Base-by-base conservation (phyloP, 2,113 vertebrate species). In the Sylvia atricapilla region DNA sequence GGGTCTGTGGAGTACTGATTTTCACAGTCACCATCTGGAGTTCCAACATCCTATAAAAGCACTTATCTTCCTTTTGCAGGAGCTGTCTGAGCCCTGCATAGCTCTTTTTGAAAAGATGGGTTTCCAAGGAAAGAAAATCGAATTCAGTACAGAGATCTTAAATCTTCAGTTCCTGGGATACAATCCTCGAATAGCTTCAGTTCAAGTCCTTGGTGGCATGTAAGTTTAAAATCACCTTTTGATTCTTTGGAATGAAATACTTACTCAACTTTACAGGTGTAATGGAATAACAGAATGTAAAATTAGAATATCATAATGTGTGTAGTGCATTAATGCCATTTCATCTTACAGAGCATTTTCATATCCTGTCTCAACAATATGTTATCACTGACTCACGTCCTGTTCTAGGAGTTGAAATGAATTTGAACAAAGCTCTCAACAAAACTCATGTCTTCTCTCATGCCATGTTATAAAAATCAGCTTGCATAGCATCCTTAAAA, bases 191-290 rank as follows among this genome's bases (percentile, higher is more conserved):
- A 90, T 99, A 79, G 98, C 97, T 96, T 99, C 99, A 64, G 70
- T 99, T 84, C 97, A 98, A 97, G 98, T 99, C 93, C 97, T 97
- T 53, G 99, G 99, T 10, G 99, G 99, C 98, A 97, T 98, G 99
- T 99, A 97, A 99, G 99, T 99, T 82, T 84, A 72, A 67, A 78
- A 63, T 68, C 6, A n/a, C 20, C 52, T 88, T 75, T 84, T 91
- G 62, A n/a, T 84, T 94, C 56, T 83, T 83, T 78, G 63, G 68
- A 81, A 33, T 81, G 9, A 84, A 52, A 22, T 78, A 30, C 16
- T 84, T 63, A 14, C 0, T 91, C 27, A 86, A 69, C 62, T 47
- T 30, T 31, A 64, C 20, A 78, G 33, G 17, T 84, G 18, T 37
- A 72, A 62, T 78, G 37, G 90, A 85, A 58, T 9, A 4, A 72